A percentile compares a stretch with the other conserved stretches of the same genome.
Evolutionary conservation across 2,888 invertebrate genomes (phyloP).

Genomic region (Tanypteryx hageni): DNA sequence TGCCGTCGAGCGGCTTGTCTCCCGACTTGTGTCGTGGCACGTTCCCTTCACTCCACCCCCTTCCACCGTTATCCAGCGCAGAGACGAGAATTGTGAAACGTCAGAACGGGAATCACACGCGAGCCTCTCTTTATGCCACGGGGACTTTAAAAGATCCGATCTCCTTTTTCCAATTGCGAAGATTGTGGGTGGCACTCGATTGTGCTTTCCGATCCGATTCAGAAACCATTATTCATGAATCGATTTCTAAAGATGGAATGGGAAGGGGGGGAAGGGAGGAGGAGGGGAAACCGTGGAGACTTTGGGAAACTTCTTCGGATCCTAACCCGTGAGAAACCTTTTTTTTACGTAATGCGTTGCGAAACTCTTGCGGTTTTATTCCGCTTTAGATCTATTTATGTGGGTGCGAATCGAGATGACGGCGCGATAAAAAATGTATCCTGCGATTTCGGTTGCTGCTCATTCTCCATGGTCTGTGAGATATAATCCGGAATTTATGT

Average conservation of each 20-base stretch:
- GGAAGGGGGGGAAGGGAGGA: too few relatives aligned
- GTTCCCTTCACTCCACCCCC: too few relatives aligned
- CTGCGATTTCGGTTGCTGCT: neutral
- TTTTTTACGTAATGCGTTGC: neutral
- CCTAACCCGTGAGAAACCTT: neutral
- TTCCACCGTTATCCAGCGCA: neutral
- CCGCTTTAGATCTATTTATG: conserved; percentile 13
- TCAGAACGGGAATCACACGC: neutral
- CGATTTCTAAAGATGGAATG: neutral
- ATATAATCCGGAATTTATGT: neutral
- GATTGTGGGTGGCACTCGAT: conserved; percentile 24
- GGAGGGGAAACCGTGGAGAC: too few relatives aligned
- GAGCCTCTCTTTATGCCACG: neutral
- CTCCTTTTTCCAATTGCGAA: neutral
- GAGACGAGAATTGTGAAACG: neutral
- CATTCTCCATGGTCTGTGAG: conserved; percentile 13
- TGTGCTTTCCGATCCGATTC: neutral
- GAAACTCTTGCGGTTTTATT: neutral
- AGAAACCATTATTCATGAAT: conserved; percentile 6
- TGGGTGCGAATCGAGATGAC: conserved; percentile 6
- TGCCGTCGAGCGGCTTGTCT: neutral
- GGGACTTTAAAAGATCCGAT: neutral
- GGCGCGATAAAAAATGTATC: neutral
- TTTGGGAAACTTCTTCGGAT: neutral
- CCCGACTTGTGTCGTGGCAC: too few relatives aligned